Conservation (phyloP, 2,888 invertebrate species). For the Junonia oenone region DNA sequence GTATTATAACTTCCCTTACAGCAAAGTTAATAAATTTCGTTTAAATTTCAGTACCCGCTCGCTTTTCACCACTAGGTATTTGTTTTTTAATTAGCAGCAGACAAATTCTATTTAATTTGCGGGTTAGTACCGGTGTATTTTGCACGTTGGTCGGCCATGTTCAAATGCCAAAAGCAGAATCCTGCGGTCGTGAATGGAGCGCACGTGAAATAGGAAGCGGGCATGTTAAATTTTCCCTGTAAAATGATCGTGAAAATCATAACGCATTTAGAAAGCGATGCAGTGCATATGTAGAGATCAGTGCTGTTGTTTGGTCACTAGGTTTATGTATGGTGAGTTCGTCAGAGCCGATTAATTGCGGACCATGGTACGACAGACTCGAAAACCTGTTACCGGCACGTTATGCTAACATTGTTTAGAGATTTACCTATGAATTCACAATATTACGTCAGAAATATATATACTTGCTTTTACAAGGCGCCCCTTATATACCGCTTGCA, state of each 20-base stretch:
- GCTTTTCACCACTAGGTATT: slow-evolving; percentile 47
- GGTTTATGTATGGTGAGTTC: slow-evolving; percentile 45
- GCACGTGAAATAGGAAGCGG: slow-evolving; percentile 44
- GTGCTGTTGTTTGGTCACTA: slow-evolving; percentile 41
- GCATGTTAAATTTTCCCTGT: slow-evolving; percentile 41
- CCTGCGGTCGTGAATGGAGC: slow-evolving; percentile 51
- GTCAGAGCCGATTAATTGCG: slow-evolving; percentile 55
- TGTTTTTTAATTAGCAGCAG: slow-evolving; percentile 61
- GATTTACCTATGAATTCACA: slow-evolving; percentile 28
- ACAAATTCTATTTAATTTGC: slow-evolving; percentile 68
- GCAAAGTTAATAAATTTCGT: slow-evolving; percentile 23
- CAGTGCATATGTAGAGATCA: slow-evolving; percentile 37
- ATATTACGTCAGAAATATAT: slow-evolving; percentile 13
- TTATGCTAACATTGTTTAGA: slow-evolving; percentile 29
- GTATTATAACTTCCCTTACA: not conserved
- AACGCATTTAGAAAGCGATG: slow-evolving; percentile 40
- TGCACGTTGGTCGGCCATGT: slow-evolving; percentile 49
- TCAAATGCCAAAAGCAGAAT: slow-evolving; percentile 64
- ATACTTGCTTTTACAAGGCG: not conserved
- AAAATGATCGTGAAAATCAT: slow-evolving; percentile 52
- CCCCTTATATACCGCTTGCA: not conserved
- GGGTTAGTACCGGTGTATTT: slow-evolving; percentile 50
- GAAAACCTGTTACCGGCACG: slow-evolving; percentile 40
- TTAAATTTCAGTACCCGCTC: slow-evolving; percentile 38
- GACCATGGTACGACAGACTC: slow-evolving; percentile 47